Evolutionary conservation across 2,888 invertebrate genomes (phyloP).

Genomic region (Trichopria drosophilae): DNA sequence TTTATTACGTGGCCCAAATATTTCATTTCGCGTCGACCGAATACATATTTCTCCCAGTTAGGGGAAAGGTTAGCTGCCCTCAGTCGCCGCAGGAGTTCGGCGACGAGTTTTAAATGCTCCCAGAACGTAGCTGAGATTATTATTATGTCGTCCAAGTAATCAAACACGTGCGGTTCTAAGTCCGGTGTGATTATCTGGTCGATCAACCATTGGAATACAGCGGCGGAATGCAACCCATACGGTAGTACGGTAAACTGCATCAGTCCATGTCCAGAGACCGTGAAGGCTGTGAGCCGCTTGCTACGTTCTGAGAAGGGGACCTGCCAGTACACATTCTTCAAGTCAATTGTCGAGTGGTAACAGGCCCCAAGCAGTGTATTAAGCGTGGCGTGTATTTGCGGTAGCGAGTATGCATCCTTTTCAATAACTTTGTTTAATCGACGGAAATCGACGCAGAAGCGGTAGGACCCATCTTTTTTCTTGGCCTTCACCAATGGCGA

Average conservation of each 20-base stretch:
- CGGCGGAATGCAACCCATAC: no score
- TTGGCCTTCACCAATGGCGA: constrained; percentile 14
- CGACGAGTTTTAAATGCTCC: no score
- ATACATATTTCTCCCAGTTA: no score
- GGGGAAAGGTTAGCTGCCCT: no score
- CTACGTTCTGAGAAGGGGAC: constrained; percentile 33
- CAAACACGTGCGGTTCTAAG: no score
- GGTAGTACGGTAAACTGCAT: no score
- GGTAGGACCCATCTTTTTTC: constrained; percentile 1
- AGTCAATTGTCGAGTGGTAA: constrained; percentile 46
- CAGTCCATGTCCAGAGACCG: constrained; percentile 42
- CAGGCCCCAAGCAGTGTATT: constrained; percentile 41
- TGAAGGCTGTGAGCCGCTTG: constrained; percentile 43
- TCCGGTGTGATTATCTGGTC: no score
- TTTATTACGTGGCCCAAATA: constrained; percentile 30
- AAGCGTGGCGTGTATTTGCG: constrained; percentile 41
- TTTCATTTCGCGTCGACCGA: no score
- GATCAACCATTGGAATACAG: no score
- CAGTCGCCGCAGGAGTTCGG: not conserved
- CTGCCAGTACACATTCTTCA: constrained; percentile 45
- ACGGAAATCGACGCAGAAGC: constrained; percentile 43
- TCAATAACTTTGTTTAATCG: no score
- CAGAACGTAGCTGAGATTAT: no score
- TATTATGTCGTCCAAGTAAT: constrained; percentile 24
- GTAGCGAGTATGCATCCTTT: constrained; percentile 45